Evolutionary conservation across 1,140 invertebrate genomes (phyloP).

Genomic region (Lasioglossum baleicum): DNA sequence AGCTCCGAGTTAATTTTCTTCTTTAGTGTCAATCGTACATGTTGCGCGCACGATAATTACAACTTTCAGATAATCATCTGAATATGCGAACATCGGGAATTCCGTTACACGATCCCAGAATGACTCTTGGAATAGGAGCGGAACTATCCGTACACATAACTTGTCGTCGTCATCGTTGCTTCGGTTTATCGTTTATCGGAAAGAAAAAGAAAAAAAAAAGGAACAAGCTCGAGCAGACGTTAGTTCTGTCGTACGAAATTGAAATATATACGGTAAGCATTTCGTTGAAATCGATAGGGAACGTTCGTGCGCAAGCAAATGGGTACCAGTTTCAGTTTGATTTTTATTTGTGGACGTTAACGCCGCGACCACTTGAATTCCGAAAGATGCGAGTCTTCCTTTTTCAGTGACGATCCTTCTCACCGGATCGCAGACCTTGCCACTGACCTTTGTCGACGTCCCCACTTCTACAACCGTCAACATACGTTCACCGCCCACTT

Average conservation of each 20-base stretch:
- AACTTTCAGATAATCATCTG: not conserved
- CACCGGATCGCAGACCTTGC: conserved; percentile 29
- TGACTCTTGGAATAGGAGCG: not conserved
- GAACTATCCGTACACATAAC: not conserved
- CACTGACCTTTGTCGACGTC: conserved; percentile 34
- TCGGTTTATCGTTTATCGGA: not conserved
- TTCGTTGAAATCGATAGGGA: too few species aligned
- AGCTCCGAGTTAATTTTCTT: too few species aligned
- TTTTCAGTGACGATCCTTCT: conserved; percentile 20
- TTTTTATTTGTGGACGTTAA: not conserved
- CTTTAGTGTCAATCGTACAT: too few species aligned
- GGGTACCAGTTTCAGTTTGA: not conserved
- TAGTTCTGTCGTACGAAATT: not conserved
- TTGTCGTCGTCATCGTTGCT: too few species aligned
- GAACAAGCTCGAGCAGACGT: not conserved
- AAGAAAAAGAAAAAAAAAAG: not conserved
- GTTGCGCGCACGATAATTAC: too few species aligned
- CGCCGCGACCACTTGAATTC: not conserved
- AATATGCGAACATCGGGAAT: not conserved
- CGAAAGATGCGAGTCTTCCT: conserved; percentile 3
- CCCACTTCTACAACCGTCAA: conserved; percentile 7
- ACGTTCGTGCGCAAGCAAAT: not conserved
- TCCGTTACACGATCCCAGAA: not conserved
- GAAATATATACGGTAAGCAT: too few species aligned
- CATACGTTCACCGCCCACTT: conserved; percentile 18